Evolutionary conservation across 2,797 vertebrate species (phyloP).

Genomic region (Amblyraja radiata): DNA sequence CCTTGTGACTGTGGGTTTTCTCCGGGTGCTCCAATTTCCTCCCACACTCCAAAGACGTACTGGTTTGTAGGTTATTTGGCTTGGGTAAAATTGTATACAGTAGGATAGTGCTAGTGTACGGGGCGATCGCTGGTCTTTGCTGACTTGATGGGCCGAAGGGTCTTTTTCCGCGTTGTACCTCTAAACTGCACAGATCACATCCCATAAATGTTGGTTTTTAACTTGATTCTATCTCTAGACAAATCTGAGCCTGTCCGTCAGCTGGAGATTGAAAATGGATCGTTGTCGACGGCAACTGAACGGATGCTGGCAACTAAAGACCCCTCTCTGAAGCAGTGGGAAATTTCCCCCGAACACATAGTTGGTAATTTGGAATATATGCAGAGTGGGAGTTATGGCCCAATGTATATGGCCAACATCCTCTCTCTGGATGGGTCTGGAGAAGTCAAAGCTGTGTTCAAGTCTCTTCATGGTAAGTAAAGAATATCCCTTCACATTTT

Average conservation of each 20-base stretch:
- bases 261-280: conserved; percentile 12
- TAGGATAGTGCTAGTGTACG: too few species aligned
- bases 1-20: too few species aligned
- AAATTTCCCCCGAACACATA: conserved; percentile 36
- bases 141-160: too few species aligned
- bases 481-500: not conserved
- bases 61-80: too few species aligned
- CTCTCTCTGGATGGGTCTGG: not conserved
- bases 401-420: conserved; percentile 39
- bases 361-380: conserved; percentile 28
- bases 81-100: too few species aligned
- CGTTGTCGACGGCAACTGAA: conserved; percentile 34
- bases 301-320: not conserved
- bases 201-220: not conserved
- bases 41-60: too few species aligned
- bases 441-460: conserved; percentile 33
- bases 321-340: conserved; percentile 30
- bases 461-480: conserved; percentile 20
- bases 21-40: too few species aligned
- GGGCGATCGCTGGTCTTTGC: too few species aligned
- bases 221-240: not conserved
- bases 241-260: not conserved
- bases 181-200: not conserved
- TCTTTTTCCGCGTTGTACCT: too few species aligned
- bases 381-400: conserved; percentile 41